Conservation (phyloP, 2,797 vertebrate species). For the Acanthurus tractus region DNA sequence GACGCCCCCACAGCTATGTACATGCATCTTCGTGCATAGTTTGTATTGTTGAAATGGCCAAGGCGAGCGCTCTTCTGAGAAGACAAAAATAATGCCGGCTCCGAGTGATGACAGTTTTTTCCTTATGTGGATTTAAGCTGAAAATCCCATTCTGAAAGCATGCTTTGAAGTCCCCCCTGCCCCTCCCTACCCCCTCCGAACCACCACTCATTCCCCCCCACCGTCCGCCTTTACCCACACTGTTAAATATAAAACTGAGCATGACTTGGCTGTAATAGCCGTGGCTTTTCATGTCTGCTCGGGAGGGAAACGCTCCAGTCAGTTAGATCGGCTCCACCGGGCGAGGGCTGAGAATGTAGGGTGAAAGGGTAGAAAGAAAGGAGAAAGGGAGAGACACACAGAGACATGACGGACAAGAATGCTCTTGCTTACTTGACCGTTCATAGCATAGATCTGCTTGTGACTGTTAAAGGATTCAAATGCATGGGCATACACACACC, state of each 20-base stretch:
- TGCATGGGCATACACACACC: conserved; percentile 4
- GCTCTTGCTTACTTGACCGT: conserved; percentile 39
- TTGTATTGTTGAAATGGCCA: conserved; percentile 72
- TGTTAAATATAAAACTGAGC: conserved; percentile 84
- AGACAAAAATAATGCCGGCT: conserved; percentile 73
- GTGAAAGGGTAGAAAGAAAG: conserved; percentile 3
- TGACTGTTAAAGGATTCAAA: conserved; percentile 15
- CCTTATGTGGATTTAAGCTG: conserved; percentile 82
- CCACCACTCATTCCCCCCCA: conserved; percentile 45
- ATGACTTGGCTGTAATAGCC: conserved; percentile 82
- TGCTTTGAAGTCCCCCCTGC: conserved; percentile 81
- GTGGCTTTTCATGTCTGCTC: conserved; percentile 68
- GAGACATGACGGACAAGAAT: conserved; percentile 26
- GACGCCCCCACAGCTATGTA: conserved; percentile 49
- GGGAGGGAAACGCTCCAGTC: conserved; percentile 61
- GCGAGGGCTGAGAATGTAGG: conserved; percentile 45
- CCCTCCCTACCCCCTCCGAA: conserved; percentile 52
- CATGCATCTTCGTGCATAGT: conserved; percentile 50
- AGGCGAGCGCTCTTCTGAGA: conserved; percentile 57
- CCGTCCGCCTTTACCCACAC: conserved; percentile 68
- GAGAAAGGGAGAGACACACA: conserved; percentile 1
- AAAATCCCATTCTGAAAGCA: conserved; percentile 83
- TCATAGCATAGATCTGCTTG: conserved; percentile 40
- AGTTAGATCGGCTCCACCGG: conserved; percentile 63
- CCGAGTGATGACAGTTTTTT: conserved; percentile 79